phyloP scores from a whole-genome alignment of 2,113 vertebrate genomes.

The Gallinago jamesoni region DNA sequence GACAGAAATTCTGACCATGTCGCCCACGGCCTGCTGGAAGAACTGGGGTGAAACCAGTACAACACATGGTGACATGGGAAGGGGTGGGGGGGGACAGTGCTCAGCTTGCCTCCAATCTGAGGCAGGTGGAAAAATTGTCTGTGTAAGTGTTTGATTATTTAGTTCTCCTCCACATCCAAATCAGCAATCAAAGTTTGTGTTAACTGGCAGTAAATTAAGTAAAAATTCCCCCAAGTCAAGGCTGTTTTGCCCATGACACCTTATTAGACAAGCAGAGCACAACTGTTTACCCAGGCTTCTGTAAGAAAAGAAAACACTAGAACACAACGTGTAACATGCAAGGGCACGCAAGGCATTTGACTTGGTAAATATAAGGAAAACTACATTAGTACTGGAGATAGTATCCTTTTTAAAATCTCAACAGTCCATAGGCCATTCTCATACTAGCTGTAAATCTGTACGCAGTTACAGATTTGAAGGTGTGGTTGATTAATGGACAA shows the following conservation, averaged over 20 bases:
- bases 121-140: neutral
- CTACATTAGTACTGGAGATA: neutral
- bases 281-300: neutral
- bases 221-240: neutral
- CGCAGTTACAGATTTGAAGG: neutral
- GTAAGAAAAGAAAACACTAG: neutral
- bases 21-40: neutral
- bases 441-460: neutral
- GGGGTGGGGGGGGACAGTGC: neutral
- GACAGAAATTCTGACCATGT: rapidly evolving
- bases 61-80: rapidly evolving
- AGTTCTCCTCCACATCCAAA: neutral
- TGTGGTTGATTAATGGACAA: neutral
- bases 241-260: neutral
- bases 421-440: neutral
- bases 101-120: neutral
- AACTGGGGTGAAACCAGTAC: neutral
- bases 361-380: neutral
- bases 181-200: neutral
- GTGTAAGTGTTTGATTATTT: neutral
- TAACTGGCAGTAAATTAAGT: neutral
- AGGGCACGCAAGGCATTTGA: neutral
- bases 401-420: neutral
- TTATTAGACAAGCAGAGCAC: neutral
- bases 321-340: neutral